Evolutionary conservation across 2,113 vertebrate species (phyloP).

Genomic region (Nettapus auritus): DNA sequence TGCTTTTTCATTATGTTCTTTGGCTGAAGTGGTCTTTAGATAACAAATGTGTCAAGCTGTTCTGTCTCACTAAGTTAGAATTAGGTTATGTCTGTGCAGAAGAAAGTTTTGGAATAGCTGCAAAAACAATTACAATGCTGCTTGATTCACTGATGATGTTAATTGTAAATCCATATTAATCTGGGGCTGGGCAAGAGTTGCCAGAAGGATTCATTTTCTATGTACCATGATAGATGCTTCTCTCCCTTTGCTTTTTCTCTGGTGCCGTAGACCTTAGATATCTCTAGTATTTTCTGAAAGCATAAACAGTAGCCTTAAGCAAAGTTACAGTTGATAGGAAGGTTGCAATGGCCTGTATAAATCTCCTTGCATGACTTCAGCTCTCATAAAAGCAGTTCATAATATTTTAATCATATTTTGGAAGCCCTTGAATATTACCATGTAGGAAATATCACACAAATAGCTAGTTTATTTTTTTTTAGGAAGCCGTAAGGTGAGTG

Average conservation of each 20-base stretch:
- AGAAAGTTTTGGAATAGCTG: slow-evolving; percentile 70
- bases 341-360: slow-evolving; percentile 44
- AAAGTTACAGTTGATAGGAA: slow-evolving; percentile 45
- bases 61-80: slow-evolving; percentile 65
- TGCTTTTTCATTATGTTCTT: slow-evolving; percentile 74
- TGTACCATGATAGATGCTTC: slow-evolving; percentile 20
- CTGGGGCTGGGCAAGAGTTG: slow-evolving; percentile 43
- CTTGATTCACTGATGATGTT: slow-evolving; percentile 57
- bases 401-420: slow-evolving; percentile 59
- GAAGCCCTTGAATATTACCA: slow-evolving; percentile 1
- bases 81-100: slow-evolving; percentile 64
- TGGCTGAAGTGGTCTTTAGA: slow-evolving; percentile 73
- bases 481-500: neutral
- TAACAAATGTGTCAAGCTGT: slow-evolving; percentile 75
- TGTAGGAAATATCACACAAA: neutral
- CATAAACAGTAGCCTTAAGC: slow-evolving; percentile 54
- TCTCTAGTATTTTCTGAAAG: slow-evolving; percentile 31
- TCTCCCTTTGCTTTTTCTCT: slow-evolving; percentile 38
- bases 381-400: slow-evolving; percentile 45
- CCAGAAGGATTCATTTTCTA: slow-evolving; percentile 64
- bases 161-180: slow-evolving; percentile 72
- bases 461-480: neutral
- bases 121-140: slow-evolving; percentile 54
- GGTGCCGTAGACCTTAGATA: neutral
- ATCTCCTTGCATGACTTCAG: slow-evolving; percentile 47